Base-by-base conservation (phyloP, 2,797 vertebrate species). In the Delichon dasypus region DNA sequence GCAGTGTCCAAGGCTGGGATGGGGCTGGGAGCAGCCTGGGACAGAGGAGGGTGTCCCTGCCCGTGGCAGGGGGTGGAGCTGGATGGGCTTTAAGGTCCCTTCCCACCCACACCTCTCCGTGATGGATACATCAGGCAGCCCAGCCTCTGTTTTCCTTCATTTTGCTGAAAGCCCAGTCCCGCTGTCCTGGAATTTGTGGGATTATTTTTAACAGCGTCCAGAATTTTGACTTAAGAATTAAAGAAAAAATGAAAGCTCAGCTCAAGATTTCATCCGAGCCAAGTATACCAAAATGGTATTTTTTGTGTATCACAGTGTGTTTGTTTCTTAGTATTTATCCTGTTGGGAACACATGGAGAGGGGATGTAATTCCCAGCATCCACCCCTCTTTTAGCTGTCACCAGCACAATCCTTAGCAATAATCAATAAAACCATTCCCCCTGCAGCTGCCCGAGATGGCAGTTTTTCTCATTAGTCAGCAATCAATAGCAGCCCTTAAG, bases 401-500 rank as follows among this genome's bases (percentile, higher is more conserved):
- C 51, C 74, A 42, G 60, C 57, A 70, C 64, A 87, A 51, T 88
- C 58, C 77, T 82, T 86, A 84, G 90, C 89, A 89, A 95, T 88
- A 95, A 96, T 95, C 88, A 77, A 88, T 94, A 62, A 38, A 89
- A 51, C 84, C 78, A 38, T 93, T 94, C 85, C 72, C 86, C 74
- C 54, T 67, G 73, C 90, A 92, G 86, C 77, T 95, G 90, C 89
- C 79, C 73, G 36, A 19, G 68, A 78, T 85, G n/a, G 14, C 93
- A 92, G 85, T 60, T 97, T 95, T 93, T 93, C 96, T 95, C 94
- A 95, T 97, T 96, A 96, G 95, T 94, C 93, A 95, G 92, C 89
- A 93, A 89, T 97, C 96, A 76, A 93, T 96, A 95, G 30, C 89
- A 92, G 42, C 75, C 92, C 66, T 88, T 71, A 77, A 94, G 93